phyloP scores from a whole-genome alignment of 92 coral and sea anemone genomes.

The Virgularia gustaviana region DNA sequence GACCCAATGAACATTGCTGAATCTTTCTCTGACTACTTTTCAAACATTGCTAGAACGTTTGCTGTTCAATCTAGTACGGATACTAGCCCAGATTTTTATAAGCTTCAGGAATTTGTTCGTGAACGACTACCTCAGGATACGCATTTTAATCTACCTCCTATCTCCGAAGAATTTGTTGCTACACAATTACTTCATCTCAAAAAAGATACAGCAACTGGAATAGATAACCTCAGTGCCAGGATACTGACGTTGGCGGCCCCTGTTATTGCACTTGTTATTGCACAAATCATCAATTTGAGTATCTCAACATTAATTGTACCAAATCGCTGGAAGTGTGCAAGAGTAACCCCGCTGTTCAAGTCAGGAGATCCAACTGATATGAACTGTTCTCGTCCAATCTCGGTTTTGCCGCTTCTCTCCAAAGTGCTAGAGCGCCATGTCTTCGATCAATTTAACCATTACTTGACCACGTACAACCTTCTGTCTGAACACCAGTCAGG shows the following conservation, averaged over 20 bases:
- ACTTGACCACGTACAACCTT: not conserved
- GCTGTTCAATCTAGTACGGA: not conserved
- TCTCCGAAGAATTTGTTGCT: not conserved
- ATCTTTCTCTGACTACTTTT: not conserved
- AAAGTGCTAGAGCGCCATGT: not conserved
- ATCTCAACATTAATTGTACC: not conserved
- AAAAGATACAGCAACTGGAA: not conserved
- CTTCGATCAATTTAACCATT: slow-evolving; percentile 9
- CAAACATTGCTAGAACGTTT: not conserved
- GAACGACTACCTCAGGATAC: not conserved
- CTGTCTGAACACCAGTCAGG: slow-evolving; percentile 20
- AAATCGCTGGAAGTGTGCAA: not conserved
- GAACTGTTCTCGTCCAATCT: slow-evolving; percentile 5
- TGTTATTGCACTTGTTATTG: slow-evolving; percentile 16
- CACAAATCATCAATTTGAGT: not conserved
- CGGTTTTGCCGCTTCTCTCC: slow-evolving; percentile 20
- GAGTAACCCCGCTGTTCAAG: not conserved
- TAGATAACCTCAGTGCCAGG: slow-evolving; percentile 28
- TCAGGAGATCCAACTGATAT: not conserved
- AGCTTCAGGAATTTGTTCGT: not conserved
- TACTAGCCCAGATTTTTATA: not conserved
- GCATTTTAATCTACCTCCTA: not conserved
- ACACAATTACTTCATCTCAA: not conserved
- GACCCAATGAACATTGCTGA: slow-evolving; percentile 7
- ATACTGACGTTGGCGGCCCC: slow-evolving; percentile 31